Base-by-base conservation (phyloP, 2,888 invertebrate genomes). In the Aphidius colemani region DNA sequence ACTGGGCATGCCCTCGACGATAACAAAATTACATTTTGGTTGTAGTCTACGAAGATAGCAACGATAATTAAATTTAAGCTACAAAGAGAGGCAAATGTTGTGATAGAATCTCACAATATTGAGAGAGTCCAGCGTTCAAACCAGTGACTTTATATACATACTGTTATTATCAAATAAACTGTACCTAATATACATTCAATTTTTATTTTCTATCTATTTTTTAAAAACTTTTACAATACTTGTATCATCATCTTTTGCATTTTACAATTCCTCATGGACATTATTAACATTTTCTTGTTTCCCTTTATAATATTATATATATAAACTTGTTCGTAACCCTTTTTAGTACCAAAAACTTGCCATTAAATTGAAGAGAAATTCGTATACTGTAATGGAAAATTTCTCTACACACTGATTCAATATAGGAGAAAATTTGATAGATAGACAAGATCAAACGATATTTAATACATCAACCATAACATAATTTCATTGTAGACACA, bases 51-150 rank as follows among this genome's bases (percentile, higher is more conserved):
- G 72, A 74, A 74, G 75, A 75, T 74, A 73, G 74, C 70, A 67
- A 71, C 70, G 66, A 66, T 78, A 79, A 79, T 78, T 72, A 73
- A 78, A 78, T 79, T 78, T 74, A 74, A 74, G 75, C 74, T 74
- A 77, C 79, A 79, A 79, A 79, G 79, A 30, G 30, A 78, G 77
- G 75, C 73, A 70, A 53, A 53, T 39, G 53, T 49, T 49, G 59
- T 57, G 63, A 56, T 55, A 53, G 55, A 55, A 39, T 57, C 53
- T 56, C 57, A 4, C 10, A 53, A 58, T 53, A 11, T 61, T 46
- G 66, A 66, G 69, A 72, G 65, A 55, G 56, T 57, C 57, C 57
- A 65, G 50, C 49, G 30, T 30, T 30, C 30, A 30, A 18, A 30
- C 30, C 50, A 44, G 56, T 59, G 50, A 55, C 57, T 43, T 55